phyloP scores from a whole-genome alignment of 2,888 invertebrate species.

The Pardosa pseudoannulata region DNA sequence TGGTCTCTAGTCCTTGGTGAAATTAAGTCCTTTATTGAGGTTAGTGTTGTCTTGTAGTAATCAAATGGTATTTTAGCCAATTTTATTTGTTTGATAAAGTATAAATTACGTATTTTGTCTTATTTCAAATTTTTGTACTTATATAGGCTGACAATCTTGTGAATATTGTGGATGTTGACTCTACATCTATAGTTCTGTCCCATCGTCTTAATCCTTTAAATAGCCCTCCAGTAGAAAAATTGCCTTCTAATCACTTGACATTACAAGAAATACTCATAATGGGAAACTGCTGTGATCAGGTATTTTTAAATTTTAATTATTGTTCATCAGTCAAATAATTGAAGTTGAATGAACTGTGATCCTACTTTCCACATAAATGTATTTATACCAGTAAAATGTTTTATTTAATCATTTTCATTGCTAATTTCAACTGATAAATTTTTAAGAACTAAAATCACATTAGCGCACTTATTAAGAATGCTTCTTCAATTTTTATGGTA shows the following conservation, averaged over 20 bases:
- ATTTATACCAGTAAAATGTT: no score
- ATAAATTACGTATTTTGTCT: not conserved
- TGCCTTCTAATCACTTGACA: conserved; percentile 89
- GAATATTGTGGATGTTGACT: conserved; percentile 91
- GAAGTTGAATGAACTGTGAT: no score
- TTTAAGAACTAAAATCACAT: no score
- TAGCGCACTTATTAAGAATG: no score
- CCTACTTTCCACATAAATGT: no score
- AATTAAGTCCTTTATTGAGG: conserved; percentile 93
- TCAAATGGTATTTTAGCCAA: not conserved
- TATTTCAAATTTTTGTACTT: not conserved
- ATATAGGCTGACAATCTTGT: conserved; percentile 88
- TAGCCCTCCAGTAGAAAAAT: conserved; percentile 91
- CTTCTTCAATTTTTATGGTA: no score
- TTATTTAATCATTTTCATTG: no score
- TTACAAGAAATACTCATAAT: conserved; percentile 96
- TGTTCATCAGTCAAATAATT: no score
- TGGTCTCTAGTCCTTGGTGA: conserved; percentile 96
- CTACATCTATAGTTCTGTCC: conserved; percentile 88
- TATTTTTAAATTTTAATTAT: no score
- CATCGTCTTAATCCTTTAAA: conserved; percentile 90
- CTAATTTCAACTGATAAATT: no score
- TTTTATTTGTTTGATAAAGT: not conserved
- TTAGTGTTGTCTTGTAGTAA: conserved; percentile 30
- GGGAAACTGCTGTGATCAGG: conserved; percentile 93